Base-by-base conservation (phyloP, 2,888 invertebrate genomes). In the Pinctada fucata region DNA sequence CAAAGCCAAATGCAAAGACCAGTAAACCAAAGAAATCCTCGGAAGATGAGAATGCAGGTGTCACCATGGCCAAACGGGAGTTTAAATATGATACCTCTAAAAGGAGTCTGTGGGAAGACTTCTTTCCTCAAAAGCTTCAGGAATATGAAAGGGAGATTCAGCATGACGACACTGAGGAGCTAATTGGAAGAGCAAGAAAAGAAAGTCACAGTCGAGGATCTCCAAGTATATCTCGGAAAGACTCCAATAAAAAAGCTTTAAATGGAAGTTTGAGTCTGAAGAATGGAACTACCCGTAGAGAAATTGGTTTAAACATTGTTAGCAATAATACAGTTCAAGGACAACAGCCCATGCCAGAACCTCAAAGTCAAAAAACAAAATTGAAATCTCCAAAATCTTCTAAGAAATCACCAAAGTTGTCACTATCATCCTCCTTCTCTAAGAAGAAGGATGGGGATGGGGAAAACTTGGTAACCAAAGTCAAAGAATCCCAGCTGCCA, bases 1-100 rank as follows among this genome's bases (percentile, higher is more conserved):
- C 81, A 49, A 89, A 88, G 79, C 86, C 87, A 6, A 82, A 85
- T 48, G 78, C 78, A 49, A 86, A 82, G 50, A 81, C 80, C 49
- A 82, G 79, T 71, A 79, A 76, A 76, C 72, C 75, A 76, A 83
- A 65, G 16, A 74, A 77, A 47, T 47, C 67, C 51, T 13, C 65
- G 50, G 75, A 79, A 5, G 72, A 67, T 47, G 51, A n/a, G 52
- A n/a, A 31, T 6, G 13, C 31, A 16, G 10, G 10, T 31, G 47
- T 13, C 31, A 50, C 16, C 66, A 64, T 64, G 2, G 31, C 71
- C 65, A 65, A 49, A 76, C 64, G 66, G 66, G 69, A 75, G 63
- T 66, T 49, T 52, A 49, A 52, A 47, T 52, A 75, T 58, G 13
- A 13, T 58, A 65, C 70, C n/a, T 50, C 52, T 48, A 71, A 71